These are phyloP conservation scores for Zaprionus ghesquierei DNA, from an alignment of 1,140 invertebrate species.

Conservation along the genomic window DNA sequence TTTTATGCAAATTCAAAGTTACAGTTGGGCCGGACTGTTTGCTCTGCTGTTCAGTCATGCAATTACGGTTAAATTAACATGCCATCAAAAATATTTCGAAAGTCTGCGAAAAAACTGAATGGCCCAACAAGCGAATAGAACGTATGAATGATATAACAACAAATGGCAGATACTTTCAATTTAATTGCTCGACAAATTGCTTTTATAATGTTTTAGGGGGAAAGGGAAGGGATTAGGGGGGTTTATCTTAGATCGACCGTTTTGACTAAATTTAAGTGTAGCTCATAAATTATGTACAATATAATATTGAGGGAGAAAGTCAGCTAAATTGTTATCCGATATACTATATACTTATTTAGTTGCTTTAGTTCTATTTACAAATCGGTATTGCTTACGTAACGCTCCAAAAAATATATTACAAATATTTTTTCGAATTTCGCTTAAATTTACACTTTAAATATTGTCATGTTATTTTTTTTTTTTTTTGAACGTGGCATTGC, in stretches of 20 bases:
- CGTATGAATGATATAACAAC: constrained; percentile 35
- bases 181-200: constrained; percentile 48
- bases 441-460: constrained; percentile 42
- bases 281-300: constrained; percentile 50
- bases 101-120: constrained; percentile 50
- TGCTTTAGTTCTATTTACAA: constrained; percentile 38
- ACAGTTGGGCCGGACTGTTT: constrained; percentile 38
- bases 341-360: constrained; percentile 13
- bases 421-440: constrained; percentile 33
- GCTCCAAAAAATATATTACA: not conserved
- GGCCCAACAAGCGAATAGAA: not conserved
- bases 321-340: constrained; percentile 26
- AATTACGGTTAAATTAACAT: constrained; percentile 48
- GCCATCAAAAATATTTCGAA: constrained; percentile 19
- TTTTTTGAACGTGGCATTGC: not conserved
- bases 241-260: not conserved
- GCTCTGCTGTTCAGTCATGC: constrained; percentile 44
- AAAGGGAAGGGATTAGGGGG: not conserved
- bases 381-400: constrained; percentile 20
- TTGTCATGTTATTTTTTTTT: constrained; percentile 42
- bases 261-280: constrained; percentile 46
- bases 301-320: constrained; percentile 7
- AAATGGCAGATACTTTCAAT: constrained; percentile 36
- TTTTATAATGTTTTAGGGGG: constrained; percentile 33
- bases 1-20: constrained; percentile 54